Evolutionary conservation across 1,140 invertebrate species (phyloP), one percentile per base, ranked within the genome.

Genomic region (Latrodectus geometricus): DNA sequence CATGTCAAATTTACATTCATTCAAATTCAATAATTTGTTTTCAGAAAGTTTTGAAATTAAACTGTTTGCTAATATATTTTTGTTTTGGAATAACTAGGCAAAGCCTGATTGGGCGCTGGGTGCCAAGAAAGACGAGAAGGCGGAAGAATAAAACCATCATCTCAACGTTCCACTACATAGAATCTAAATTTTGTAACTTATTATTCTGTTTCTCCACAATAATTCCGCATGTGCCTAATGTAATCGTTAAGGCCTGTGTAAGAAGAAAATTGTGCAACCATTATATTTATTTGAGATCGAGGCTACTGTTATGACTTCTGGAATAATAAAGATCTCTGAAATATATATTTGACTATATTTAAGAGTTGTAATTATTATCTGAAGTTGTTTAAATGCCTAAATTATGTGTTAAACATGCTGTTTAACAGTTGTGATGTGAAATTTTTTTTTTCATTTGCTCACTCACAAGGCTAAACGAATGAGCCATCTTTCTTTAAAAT

Each of bases 61-160:
- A 35, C 35, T 35, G 35, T 23, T 2, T 4, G 8, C 8, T 61
- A 61, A 61, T 61, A 14, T 61, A 23, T 75, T 52, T n/a, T 75
- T 75, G 3, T 78, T 78, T 65, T 35, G 20, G 12, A 68, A 66
- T 9, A 17, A 65, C 17, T 49, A 83, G 70, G 65, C 79, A 65
- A 87, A 87, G 76, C 86, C 86, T 48, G 86, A 87, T 52, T 87
- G 86, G 86, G 86, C 86, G 20, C 81, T 81, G 78, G 86, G 78
- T 17, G 86, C 86, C 76, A 87, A 87, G 79, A 87, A 87, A 50
- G 86, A 49, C 4, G 73, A 86, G 74, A 50, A 82, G 7, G 61
- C 73, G 15, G 78, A 87, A n/a, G 86, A 87, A 56, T 87, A 72
- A 87, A n/a, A 49, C 35, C 35, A 35, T 72, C 21, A 54, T 69